Evolutionary conservation across 2,797 vertebrate species (phyloP).

Genomic region (Gymnocypris eckloni): DNA sequence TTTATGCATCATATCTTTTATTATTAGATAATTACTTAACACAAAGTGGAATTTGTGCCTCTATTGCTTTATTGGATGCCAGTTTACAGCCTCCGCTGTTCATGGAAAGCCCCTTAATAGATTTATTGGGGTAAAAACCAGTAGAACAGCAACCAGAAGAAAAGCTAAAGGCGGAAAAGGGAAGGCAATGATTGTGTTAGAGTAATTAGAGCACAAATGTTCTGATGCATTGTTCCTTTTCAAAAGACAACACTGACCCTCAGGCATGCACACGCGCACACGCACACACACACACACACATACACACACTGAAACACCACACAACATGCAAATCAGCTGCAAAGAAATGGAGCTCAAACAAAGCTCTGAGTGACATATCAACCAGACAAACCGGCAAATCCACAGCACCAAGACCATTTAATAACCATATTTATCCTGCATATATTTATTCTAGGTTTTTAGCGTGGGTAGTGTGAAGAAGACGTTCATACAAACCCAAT

Average conservation of each 20-base stretch:
- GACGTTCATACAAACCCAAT: neutral
- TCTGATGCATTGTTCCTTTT: constrained; percentile 19
- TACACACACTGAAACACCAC: neutral
- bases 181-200: constrained; percentile 29
- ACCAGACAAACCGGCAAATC: constrained; percentile 51
- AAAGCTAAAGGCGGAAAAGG: constrained; percentile 17
- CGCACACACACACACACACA: constrained; percentile 14
- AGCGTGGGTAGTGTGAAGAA: neutral
- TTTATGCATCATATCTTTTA: neutral
- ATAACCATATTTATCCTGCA: constrained; percentile 49
- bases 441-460: constrained; percentile 10
- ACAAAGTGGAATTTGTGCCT: neutral
- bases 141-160: neutral
- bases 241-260: constrained; percentile 30
- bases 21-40: neutral
- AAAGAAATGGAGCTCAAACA: constrained; percentile 33
- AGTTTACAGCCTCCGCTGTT: neutral
- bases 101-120: neutral
- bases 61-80: neutral
- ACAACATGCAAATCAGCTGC: constrained; percentile 50
- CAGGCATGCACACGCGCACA: constrained; percentile 22
- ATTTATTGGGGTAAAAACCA: neutral
- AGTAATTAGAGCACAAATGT: constrained; percentile 47
- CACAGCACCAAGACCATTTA: constrained; percentile 39
- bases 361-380: constrained; percentile 28